These are phyloP conservation scores for Hippocampus zosterae DNA, from an alignment of 2,113 vertebrate genomes.

Conservation along the genomic window DNA sequence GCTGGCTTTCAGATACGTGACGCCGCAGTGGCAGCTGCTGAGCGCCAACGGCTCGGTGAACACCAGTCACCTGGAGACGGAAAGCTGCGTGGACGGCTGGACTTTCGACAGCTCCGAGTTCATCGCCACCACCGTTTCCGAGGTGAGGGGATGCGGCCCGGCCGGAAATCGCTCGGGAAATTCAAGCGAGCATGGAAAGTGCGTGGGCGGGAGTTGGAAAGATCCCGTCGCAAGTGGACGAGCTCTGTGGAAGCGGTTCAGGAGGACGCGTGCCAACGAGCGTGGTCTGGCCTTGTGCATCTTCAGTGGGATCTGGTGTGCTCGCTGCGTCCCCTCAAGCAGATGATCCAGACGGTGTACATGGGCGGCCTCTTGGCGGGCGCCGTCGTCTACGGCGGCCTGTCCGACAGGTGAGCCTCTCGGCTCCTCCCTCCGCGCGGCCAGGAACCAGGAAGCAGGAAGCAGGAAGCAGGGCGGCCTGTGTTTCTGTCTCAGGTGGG, in stretches of 20 bases:
- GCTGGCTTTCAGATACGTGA: conserved; percentile 42
- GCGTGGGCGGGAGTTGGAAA: too few species aligned
- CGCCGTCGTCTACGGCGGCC: conserved; percentile 63
- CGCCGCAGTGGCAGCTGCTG: conserved; percentile 61
- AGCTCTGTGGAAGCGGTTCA: too few species aligned
- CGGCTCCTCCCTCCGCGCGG: too few species aligned
- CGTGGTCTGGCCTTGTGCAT: neutral
- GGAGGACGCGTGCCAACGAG: neutral
- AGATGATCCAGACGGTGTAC: conserved; percentile 77
- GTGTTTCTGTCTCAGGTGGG: conserved; percentile 69
- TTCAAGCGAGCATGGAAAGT: too few species aligned
- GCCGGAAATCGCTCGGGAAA: too few species aligned
- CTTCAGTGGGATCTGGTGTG: conserved; percentile 79
- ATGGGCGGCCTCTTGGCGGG: conserved; percentile 74
- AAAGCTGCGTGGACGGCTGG: conserved; percentile 78
- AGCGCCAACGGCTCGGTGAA: conserved; percentile 22
- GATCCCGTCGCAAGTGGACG: too few species aligned
- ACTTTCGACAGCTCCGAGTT: conserved; percentile 75
- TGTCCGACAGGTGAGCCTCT: conserved; percentile 72
- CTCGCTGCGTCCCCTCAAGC: conserved; percentile 65
- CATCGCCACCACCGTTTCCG: conserved; percentile 76
- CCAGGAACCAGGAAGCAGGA: too few species aligned
- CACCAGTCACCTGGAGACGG: conserved; percentile 46
- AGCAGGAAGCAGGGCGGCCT: too few species aligned
- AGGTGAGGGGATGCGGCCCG: conserved; percentile 61